Evolutionary conservation across 2,888 invertebrate genomes (phyloP), one percentile per base, ranked within the genome.

Genomic region (Phortica okadai): DNA sequence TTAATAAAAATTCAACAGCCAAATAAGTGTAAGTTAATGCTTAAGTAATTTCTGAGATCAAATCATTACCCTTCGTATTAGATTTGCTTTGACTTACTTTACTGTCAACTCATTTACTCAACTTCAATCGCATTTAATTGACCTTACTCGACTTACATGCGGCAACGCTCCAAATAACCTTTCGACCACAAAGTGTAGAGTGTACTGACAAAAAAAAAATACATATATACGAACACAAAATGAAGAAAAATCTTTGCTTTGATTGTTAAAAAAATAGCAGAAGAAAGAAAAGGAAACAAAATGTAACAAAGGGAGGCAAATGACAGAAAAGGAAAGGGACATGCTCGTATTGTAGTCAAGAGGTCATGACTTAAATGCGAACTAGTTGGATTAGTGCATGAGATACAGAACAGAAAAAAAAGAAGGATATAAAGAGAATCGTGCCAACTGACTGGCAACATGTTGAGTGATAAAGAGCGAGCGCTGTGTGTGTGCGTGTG

Each of bases 321-420:
- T 83, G 81, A 86, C 3, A 33, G 33, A 2, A 33, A 33, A 33
- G 33, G 33, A 33, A 33, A 56, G n/a, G 56, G 16, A 56, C 1
- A 56, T n/a, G 56, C 14, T 56, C 56, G n/a, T 56, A 56, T 14
- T 56, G 33, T 79, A 86, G 87, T 86, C 83, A 87, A 81, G 88
- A 84, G 88, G 84, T 84, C 88, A 85, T 77, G 78, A 77, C 82
- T 82, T 77, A 81, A 82, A 87, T 82, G 80, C 79, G 77, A 82
- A 81, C 86, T 81, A 83, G 82, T 81, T 78, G 77, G 80, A 82
- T 81, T 80, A 81, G 76, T 76, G 78, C 77, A 54, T 56, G 56
- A 54, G 70, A 54, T 72, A 72, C 16, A 54, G 25, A 16, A 5
- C 42, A 45, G 21, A 72, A 72, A 72, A 6, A 8, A 45, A 54